These are phyloP conservation scores for Anseranas semipalmata DNA, from an alignment of 2,113 vertebrate genomes.

Conservation along the genomic window DNA sequence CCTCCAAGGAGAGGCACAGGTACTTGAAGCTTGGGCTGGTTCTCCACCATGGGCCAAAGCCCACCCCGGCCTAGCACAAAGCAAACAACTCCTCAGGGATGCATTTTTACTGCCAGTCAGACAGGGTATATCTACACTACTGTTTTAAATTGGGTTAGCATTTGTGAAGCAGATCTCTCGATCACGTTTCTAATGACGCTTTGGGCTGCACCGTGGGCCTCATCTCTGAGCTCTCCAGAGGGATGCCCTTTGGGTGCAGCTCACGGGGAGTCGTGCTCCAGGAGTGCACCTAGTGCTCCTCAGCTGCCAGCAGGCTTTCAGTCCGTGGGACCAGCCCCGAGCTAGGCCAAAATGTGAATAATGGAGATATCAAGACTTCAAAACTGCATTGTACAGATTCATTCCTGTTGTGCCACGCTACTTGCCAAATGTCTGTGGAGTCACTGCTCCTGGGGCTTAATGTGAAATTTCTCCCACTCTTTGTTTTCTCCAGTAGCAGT, in stretches of 20 bases:
- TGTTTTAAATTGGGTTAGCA: neutral
- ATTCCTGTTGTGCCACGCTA: rapidly evolving
- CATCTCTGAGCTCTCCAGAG: rapidly evolving
- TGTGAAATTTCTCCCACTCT: neutral
- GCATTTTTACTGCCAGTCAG: neutral
- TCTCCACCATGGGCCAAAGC: neutral
- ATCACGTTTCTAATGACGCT: neutral
- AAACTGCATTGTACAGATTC: neutral
- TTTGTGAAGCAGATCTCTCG: neutral
- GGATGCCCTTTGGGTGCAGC: neutral
- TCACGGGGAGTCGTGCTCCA: neutral
- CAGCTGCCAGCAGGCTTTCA: neutral
- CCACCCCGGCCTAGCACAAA: neutral
- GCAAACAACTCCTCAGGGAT: neutral
- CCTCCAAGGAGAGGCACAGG: neutral
- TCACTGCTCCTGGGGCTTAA: neutral
- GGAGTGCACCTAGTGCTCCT: neutral
- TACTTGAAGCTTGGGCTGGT: neutral
- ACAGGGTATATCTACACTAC: neutral
- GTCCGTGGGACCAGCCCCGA: rapidly evolving
- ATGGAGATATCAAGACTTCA: neutral
- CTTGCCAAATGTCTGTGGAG: neutral
- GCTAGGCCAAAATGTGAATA: neutral
- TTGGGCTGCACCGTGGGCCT: neutral
- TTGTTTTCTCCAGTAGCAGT: neutral